phyloP scores from a whole-genome alignment of 2,113 vertebrate species.

The Cebus imitator region DNA sequence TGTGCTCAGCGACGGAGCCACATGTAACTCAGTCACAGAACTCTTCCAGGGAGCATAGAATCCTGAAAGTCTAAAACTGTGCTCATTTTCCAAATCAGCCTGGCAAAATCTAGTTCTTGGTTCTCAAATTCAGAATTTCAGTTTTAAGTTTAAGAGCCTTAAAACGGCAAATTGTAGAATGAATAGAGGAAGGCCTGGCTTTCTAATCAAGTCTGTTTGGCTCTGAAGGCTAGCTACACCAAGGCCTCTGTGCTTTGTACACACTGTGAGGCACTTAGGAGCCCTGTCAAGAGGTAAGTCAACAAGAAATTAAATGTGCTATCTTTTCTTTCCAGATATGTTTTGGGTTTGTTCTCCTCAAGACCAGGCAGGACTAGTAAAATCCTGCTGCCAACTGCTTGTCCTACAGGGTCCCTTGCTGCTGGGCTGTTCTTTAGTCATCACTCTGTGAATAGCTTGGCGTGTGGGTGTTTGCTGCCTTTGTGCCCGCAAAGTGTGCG shows the following conservation, averaged over 20 bases:
- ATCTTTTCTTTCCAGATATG: not conserved
- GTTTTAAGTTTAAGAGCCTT: not conserved
- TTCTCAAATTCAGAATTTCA: too few relatives aligned
- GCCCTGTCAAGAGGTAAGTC: not conserved
- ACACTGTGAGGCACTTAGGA: rapidly evolving
- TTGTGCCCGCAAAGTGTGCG: not conserved
- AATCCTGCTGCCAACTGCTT: not conserved
- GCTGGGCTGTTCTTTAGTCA: rapidly evolving
- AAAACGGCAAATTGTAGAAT: not conserved
- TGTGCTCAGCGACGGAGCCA: not conserved
- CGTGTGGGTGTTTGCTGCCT: not conserved
- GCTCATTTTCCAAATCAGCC: not conserved
- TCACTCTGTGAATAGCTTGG: not conserved
- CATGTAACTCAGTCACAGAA: not conserved
- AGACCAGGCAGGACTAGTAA: not conserved
- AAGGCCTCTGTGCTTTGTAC: not conserved
- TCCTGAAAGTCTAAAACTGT: not conserved
- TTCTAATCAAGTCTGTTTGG: not conserved
- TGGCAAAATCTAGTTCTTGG: too few relatives aligned
- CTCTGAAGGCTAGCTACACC: not conserved
- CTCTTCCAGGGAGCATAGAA: not conserved
- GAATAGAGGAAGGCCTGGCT: not conserved
- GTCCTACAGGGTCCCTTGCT: not conserved
- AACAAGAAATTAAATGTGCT: not conserved
- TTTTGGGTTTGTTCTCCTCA: not conserved